Evolutionary conservation across 1,140 invertebrate species (phyloP).

Genomic region (Nephila pilipes): DNA sequence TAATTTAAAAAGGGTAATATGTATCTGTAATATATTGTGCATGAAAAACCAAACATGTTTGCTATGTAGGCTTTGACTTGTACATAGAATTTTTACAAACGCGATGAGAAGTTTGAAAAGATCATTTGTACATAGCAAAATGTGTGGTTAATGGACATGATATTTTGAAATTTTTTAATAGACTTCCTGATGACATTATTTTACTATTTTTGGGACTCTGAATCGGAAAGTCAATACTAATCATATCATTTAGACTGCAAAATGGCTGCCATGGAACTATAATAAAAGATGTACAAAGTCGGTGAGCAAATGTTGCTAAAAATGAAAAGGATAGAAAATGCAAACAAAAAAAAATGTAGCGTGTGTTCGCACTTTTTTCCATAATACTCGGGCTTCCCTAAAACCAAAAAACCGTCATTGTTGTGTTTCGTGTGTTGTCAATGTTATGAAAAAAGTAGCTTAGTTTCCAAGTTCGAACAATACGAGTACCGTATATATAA

Average conservation of each 20-base stretch:
- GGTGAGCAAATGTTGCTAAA: background rate
- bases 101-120: background rate
- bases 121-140: slow-evolving; percentile 44
- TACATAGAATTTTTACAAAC: slow-evolving; percentile 54
- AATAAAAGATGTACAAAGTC: slow-evolving; percentile 16
- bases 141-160: background rate
- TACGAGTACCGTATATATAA: slow-evolving; percentile 76
- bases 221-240: slow-evolving; percentile 47
- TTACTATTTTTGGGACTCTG: slow-evolving; percentile 44
- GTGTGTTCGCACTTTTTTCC: slow-evolving; percentile 49
- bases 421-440: slow-evolving; percentile 65
- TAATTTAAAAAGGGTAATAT: background rate
- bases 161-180: slow-evolving; percentile 47
- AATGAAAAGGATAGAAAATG: slow-evolving; percentile 2
- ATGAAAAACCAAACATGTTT: slow-evolving; percentile 32
- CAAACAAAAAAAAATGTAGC: slow-evolving; percentile 30
- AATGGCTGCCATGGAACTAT: slow-evolving; percentile 50
- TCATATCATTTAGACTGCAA: slow-evolving; percentile 57
- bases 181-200: slow-evolving; percentile 41
- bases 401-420: slow-evolving; percentile 61
- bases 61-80: slow-evolving; percentile 36
- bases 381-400: slow-evolving; percentile 72
- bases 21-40: slow-evolving; percentile 5
- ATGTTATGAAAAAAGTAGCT: slow-evolving; percentile 68
- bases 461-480: slow-evolving; percentile 75